Base-by-base conservation (phyloP, 1,140 invertebrate genomes). In the Drosophila obscura region DNA sequence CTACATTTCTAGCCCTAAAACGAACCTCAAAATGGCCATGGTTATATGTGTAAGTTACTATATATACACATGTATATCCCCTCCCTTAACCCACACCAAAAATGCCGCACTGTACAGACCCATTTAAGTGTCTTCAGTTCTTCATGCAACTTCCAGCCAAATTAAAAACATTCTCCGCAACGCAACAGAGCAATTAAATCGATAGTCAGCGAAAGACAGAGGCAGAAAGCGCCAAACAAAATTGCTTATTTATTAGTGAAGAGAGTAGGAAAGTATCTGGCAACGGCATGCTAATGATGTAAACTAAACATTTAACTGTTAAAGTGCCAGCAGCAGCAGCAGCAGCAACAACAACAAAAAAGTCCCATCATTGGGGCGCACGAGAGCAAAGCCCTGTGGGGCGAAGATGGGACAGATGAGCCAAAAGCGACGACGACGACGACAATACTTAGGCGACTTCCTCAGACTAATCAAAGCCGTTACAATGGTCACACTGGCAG, bases 221-320 rank as follows among this genome's bases (percentile, higher is more conserved):
- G 48, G 67, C 71, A 31, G 31, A 31, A 31, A 9, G 22, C 46
- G 71, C 9, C 52, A 78, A 9, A 31, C 8, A 61, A 76, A 87
- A 88, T 76, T 88, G 69, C 68, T 56, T 76, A 73, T 87, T 82
- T 87, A 85, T 85, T 87, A 84, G 52, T 57, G 55, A 69, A 73
- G 61, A 56, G 50, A 61, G 48, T 26, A 35, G 44, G 52, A 65
- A 80, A 71, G 4, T n/a, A 69, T 62, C 43, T 66, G 72, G 48
- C 76, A 77, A 59, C 64, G 64, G 68, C 62, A 88, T 87, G 75
- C 79, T 88, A 88, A 88, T 88, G 83, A 88, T 88, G 84, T 88
- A 88, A 88, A 83, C 68, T 74, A 83, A 79, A n/a, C 76, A 83
- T 89, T 88, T 88, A 87, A 88, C 83, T 77, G 83, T 88, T 88